Conservation (phyloP, 2,888 invertebrate species). For the Lepidocyrtoides sp. region DNA sequence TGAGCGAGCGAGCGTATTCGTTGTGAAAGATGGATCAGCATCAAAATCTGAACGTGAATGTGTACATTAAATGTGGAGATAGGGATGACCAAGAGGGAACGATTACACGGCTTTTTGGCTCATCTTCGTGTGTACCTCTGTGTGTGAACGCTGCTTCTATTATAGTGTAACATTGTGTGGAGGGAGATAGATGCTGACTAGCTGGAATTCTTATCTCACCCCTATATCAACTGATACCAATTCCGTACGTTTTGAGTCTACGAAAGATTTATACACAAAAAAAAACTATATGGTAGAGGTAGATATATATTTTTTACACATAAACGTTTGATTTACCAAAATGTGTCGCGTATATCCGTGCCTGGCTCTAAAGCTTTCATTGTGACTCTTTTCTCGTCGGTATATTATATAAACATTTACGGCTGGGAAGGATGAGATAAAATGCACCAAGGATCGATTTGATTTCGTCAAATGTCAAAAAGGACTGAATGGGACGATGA, state of each 20-base stretch:
- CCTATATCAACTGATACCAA: slow-evolving; percentile 67
- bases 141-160: not conserved
- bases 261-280: not conserved
- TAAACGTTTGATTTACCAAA: no score
- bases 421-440: slow-evolving; percentile 67
- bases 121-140: slow-evolving; percentile 45
- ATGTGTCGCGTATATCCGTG: no score
- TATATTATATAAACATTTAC: slow-evolving; percentile 68
- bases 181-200: slow-evolving; percentile 67
- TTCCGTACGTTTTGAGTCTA: slow-evolving; percentile 32
- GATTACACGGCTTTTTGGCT: slow-evolving; percentile 76
- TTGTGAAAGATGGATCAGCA: slow-evolving; percentile 66
- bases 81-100: slow-evolving; percentile 69
- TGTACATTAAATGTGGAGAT: slow-evolving; percentile 50
- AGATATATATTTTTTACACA: slow-evolving; percentile 15
- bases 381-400: not conserved
- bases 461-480: slow-evolving; percentile 77
- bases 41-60: slow-evolving; percentile 62
- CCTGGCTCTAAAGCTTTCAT: slow-evolving; percentile 41
- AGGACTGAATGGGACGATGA: slow-evolving; percentile 69
- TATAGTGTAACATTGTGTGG: not conserved
- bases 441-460: slow-evolving; percentile 79
- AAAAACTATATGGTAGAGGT: no score
- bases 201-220: slow-evolving; percentile 71
- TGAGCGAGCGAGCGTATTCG: slow-evolving; percentile 35